Conservation (phyloP, 2,113 vertebrate genomes). For the Promerops cafer region DNA sequence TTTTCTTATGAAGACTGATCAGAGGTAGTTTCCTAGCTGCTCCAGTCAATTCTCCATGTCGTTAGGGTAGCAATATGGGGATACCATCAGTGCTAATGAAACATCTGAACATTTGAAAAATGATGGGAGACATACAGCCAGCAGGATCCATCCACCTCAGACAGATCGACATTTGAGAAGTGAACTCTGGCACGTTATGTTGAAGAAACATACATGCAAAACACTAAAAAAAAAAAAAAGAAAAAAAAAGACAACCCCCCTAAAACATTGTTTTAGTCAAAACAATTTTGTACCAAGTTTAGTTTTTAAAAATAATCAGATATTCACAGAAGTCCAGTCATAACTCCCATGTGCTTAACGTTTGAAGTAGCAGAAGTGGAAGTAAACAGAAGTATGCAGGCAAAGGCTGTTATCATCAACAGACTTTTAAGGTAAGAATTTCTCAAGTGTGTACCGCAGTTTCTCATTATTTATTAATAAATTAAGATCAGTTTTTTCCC, state of each 20-base stretch:
- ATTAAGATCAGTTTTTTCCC: not conserved
- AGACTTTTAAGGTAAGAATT: not conserved
- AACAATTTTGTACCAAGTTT: not conserved
- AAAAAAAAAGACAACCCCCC: accelerated
- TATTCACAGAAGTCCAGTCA: not conserved
- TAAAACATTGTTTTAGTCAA: not conserved
- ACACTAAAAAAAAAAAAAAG: not conserved
- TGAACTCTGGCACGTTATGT: not conserved
- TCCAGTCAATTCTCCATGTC: not conserved
- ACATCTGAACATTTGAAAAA: not conserved
- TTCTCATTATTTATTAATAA: not conserved
- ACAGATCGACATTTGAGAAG: not conserved
- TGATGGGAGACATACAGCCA: not conserved
- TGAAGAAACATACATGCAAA: not conserved
- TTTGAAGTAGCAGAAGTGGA: not conserved
- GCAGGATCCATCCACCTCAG: not conserved
- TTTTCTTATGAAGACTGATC: not conserved
- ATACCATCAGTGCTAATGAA: not conserved
- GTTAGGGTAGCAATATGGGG: not conserved
- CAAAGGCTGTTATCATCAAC: not conserved
- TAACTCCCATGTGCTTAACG: not conserved
- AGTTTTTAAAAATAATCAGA: not conserved
- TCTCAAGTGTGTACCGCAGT: not conserved
- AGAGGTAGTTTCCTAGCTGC: not conserved
- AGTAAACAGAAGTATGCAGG: not conserved